These are phyloP conservation scores for Vombatus ursinus DNA, from an alignment of 2,113 vertebrate species.

Conservation along the genomic window DNA sequence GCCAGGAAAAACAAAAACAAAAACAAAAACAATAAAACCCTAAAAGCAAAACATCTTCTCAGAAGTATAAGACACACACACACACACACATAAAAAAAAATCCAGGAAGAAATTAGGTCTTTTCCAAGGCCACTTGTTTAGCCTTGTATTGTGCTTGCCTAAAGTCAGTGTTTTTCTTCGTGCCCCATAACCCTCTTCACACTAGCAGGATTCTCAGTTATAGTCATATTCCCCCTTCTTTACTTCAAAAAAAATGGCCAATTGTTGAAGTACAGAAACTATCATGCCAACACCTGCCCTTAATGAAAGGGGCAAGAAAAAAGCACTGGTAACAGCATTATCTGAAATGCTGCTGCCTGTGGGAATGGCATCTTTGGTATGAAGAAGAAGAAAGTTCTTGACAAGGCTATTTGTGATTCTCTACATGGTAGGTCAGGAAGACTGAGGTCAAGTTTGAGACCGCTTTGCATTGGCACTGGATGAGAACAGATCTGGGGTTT, in stretches of 20 bases:
- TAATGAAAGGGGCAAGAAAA: neutral
- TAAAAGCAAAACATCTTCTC: conserved; percentile 39
- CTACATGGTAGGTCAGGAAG: neutral
- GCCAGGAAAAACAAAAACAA: conserved; percentile 34
- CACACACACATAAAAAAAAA: conserved; percentile 17
- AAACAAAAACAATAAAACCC: neutral
- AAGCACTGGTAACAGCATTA: neutral
- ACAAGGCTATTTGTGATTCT: accelerated
- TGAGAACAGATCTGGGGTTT: conserved; percentile 16
- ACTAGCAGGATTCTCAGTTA: neutral
- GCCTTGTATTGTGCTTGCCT: conserved; percentile 12
- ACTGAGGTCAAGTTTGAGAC: neutral
- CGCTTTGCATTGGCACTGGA: conserved; percentile 14
- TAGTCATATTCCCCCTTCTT: neutral
- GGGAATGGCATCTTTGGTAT: conserved; percentile 41
- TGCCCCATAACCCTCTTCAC: conserved; percentile 39
- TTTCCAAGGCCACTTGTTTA: conserved; percentile 48
- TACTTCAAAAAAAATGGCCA: neutral
- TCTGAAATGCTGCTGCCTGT: conserved; percentile 4
- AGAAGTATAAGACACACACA: conserved; percentile 47
- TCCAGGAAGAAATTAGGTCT: conserved; percentile 63
- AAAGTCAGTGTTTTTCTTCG: neutral
- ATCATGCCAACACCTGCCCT: neutral
- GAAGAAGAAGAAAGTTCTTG: neutral
- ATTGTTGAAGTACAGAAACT: conserved; percentile 16